Conservation (phyloP, 2,888 invertebrate species). For the Epinotia nisella region DNA sequence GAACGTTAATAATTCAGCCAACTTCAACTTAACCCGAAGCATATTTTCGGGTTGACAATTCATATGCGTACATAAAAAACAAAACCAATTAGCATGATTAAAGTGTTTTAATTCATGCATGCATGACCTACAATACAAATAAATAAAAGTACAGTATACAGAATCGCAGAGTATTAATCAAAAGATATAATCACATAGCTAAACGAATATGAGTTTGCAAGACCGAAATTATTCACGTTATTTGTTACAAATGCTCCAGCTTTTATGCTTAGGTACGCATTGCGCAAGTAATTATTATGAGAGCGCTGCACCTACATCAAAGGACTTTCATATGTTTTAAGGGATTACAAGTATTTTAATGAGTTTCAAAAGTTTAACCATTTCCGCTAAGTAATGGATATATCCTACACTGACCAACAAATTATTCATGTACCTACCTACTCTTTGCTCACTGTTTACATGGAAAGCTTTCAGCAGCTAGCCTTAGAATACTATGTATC, state of each 20-base stretch:
- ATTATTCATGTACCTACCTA: conserved; percentile 11
- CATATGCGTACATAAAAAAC: no score
- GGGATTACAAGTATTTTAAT: conserved; percentile 39
- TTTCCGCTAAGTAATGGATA: conserved; percentile 41
- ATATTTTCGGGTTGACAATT: no score
- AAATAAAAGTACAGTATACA: no score
- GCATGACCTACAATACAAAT: no score
- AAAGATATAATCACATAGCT: not conserved
- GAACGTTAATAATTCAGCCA: no score
- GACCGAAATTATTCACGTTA: conserved; percentile 1
- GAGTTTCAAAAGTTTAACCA: conserved; percentile 43
- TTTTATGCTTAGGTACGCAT: conserved; percentile 40
- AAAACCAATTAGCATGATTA: no score
- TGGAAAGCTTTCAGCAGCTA: not conserved
- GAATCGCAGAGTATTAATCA: conserved; percentile 2
- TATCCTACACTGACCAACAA: conserved; percentile 34
- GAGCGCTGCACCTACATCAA: conserved; percentile 40
- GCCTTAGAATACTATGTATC: no score
- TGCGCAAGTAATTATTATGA: conserved; percentile 42
- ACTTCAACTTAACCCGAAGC: no score
- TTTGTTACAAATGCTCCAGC: conserved; percentile 17
- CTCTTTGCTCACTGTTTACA: not conserved
- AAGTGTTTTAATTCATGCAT: no score
- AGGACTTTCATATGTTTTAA: conserved; percentile 40
- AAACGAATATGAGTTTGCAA: not conserved